Evolutionary conservation across 1,140 invertebrate species (phyloP).

Genomic region (Drosophila sproati): DNA sequence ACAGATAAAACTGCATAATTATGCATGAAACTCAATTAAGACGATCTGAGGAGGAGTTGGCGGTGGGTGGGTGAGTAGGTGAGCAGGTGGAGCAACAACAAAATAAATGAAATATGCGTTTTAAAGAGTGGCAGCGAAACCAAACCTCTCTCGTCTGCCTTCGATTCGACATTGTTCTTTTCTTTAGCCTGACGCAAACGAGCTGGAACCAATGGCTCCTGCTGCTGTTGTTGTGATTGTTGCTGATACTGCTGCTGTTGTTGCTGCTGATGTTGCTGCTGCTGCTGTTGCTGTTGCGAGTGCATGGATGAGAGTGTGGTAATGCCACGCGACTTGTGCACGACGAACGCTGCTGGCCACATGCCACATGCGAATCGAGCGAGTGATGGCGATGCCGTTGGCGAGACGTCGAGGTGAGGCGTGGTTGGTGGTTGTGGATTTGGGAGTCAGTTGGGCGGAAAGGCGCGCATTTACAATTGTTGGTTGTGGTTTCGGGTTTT

Average conservation of each 20-base stretch:
- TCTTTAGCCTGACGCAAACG: conserved; percentile 87
- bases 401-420: conserved; percentile 8
- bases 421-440: conserved; percentile 14
- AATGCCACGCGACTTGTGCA: conserved; percentile 91
- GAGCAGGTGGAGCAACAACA: conserved; percentile 2
- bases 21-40: conserved; percentile 23
- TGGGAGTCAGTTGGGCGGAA: conserved; percentile 28
- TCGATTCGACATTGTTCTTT: conserved; percentile 87
- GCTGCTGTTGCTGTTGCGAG: conserved; percentile 77
- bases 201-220: conserved; percentile 86
- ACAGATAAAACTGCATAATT: conserved; percentile 25
- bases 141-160: conserved; percentile 87
- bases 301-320: conserved; percentile 90
- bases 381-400: conserved; percentile 21
- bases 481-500: background rate
- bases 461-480: conserved; percentile 47
- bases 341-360: conserved; percentile 88
- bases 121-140: conserved; percentile 19
- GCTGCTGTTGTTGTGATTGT: conserved; percentile 59
- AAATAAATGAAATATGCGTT: conserved; percentile 38
- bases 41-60: background rate
- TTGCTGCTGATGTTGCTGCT: conserved; percentile 69
- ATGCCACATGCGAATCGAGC: conserved; percentile 28
- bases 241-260: conserved; percentile 79
- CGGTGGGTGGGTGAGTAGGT: too few species aligned